Evolutionary conservation across 1,140 invertebrate genomes (phyloP).

Genomic region (Harlomillsia oculata): DNA sequence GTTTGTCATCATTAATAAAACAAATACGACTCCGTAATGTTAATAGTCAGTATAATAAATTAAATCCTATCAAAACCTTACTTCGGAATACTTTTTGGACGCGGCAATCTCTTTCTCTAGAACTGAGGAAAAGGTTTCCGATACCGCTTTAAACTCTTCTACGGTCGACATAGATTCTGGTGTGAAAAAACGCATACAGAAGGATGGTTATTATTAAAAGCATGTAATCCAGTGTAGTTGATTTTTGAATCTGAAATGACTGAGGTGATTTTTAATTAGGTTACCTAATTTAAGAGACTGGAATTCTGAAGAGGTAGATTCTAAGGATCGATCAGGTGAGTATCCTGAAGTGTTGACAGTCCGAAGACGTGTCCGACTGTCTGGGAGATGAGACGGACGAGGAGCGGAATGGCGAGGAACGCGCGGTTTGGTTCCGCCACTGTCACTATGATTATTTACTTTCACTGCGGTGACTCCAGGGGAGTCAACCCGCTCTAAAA

Average conservation of each 20-base stretch:
- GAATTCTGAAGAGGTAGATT: slow-evolving; percentile 21
- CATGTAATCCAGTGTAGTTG: too few relatives aligned
- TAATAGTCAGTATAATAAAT: neutral
- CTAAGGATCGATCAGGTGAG: neutral
- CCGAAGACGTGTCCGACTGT: too few relatives aligned
- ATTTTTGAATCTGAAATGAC: neutral
- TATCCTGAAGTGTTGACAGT: neutral
- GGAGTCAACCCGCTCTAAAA: neutral
- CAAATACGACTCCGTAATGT: too few relatives aligned
- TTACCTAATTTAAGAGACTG: slow-evolving; percentile 27
- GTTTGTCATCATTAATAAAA: neutral
- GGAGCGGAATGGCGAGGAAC: too few relatives aligned
- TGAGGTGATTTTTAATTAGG: neutral
- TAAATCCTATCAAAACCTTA: neutral
- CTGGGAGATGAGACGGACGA: too few relatives aligned
- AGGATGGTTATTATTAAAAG: neutral
- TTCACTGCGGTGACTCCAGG: too few relatives aligned
- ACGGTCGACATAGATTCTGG: slow-evolving; percentile 22
- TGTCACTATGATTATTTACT: slow-evolving; percentile 11
- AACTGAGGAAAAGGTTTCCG: slow-evolving; percentile 15
- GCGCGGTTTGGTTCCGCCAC: slow-evolving; percentile 3
- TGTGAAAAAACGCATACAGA: neutral
- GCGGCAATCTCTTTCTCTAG: slow-evolving; percentile 11
- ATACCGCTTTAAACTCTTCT: slow-evolving; percentile 19
- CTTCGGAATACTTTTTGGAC: slow-evolving; percentile 8